phyloP scores from a whole-genome alignment of 1,140 invertebrate genomes.

The Hestina assimilis region DNA sequence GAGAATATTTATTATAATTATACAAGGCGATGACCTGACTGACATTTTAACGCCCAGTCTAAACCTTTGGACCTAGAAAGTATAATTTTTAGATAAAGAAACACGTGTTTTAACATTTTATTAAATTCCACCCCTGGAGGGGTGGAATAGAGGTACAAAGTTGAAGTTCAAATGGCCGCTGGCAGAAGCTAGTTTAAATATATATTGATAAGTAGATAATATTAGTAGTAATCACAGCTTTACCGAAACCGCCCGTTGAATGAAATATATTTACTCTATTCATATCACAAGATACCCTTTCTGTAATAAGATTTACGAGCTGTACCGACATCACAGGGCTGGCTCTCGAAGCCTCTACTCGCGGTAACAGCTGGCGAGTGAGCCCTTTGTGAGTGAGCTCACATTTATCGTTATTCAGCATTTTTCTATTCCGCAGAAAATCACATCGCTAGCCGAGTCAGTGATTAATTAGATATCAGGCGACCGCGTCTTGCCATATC shows the following conservation, averaged over 20 bases:
- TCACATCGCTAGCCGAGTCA: constrained; percentile 45
- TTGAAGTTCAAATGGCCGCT: no score
- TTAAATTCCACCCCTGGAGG: no score
- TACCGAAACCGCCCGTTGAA: neutral
- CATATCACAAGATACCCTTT: constrained; percentile 11
- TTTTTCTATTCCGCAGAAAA: constrained; percentile 55
- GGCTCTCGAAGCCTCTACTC: neutral
- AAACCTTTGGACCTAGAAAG: no score
- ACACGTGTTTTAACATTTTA: no score
- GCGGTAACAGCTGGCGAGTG: constrained; percentile 13
- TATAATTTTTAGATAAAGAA: no score
- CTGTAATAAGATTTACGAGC: constrained; percentile 12
- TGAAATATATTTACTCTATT: constrained; percentile 5
- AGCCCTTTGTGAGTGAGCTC: constrained; percentile 58
- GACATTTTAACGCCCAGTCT: no score
- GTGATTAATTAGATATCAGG: constrained; percentile 66
- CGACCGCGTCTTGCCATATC: constrained; percentile 18
- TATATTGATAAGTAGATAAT: neutral
- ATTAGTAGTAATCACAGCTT: neutral
- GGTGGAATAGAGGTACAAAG: no score
- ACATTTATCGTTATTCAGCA: constrained; percentile 54
- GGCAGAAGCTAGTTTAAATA: no score
- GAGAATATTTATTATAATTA: no score
- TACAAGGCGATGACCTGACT: no score
- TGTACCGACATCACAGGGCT: constrained; percentile 12